phyloP scores from a whole-genome alignment of 2,113 vertebrate species.

The Trogon surrucura region DNA sequence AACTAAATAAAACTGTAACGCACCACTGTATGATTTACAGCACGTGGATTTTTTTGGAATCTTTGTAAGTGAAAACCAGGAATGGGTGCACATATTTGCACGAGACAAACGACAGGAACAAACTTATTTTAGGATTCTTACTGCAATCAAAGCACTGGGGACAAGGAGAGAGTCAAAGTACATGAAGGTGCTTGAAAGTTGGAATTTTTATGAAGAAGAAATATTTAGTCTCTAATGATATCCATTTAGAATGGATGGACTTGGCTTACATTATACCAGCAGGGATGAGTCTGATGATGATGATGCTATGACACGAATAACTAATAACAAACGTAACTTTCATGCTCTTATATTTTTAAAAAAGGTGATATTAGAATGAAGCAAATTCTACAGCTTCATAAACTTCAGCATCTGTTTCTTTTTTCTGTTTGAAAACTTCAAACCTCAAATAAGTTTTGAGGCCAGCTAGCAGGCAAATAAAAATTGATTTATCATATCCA shows the following conservation, averaged over 20 bases:
- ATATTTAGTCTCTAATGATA: neutral
- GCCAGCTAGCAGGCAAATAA: neutral
- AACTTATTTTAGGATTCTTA: neutral
- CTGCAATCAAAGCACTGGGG: neutral
- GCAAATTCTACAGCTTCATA: neutral
- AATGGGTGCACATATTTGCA: neutral
- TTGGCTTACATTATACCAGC: neutral
- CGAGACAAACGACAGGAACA: neutral
- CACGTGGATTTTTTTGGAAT: neutral
- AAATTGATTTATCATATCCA: neutral
- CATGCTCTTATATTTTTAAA: neutral
- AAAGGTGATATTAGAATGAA: neutral
- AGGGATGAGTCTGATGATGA: neutral
- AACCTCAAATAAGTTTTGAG: neutral
- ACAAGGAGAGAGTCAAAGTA: neutral
- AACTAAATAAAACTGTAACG: slow-evolving; percentile 37
- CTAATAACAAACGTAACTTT: neutral
- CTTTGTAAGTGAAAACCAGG: neutral
- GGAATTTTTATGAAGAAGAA: neutral
- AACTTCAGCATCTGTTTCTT: neutral
- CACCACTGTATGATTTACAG: neutral
- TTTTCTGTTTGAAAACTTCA: neutral
- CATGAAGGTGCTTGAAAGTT: neutral
- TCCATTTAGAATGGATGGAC: neutral
- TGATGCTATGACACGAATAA: neutral